Evolutionary conservation across 2,888 invertebrate genomes (phyloP).

Genomic region (Chironomus tentans): DNA sequence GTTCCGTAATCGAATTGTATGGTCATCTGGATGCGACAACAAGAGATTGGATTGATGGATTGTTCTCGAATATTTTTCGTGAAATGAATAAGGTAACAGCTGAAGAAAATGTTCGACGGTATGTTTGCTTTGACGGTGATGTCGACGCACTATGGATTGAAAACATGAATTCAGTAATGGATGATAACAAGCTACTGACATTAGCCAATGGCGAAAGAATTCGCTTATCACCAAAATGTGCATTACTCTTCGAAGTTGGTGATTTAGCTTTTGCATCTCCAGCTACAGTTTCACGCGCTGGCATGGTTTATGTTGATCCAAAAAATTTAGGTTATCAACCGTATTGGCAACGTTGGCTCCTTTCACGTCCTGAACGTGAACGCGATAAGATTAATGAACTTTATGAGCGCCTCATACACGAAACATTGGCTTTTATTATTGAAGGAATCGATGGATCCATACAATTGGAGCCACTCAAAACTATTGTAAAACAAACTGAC

Average conservation of each 20-base stretch:
- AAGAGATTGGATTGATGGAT: slow-evolving; percentile 87
- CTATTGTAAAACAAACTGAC: slow-evolving; percentile 74
- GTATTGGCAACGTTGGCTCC: slow-evolving; percentile 78
- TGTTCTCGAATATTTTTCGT: slow-evolving; percentile 82
- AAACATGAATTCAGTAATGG: slow-evolving; percentile 97
- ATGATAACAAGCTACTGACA: slow-evolving; percentile 83
- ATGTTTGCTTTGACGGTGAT: slow-evolving; percentile 87
- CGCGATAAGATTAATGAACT: slow-evolving; percentile 47
- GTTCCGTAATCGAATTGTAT: slow-evolving; percentile 54
- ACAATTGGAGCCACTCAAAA: slow-evolving; percentile 63
- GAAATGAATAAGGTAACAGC: slow-evolving; percentile 73
- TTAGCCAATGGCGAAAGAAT: slow-evolving; percentile 86
- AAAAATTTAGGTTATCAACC: slow-evolving; percentile 81
- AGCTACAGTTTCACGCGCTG: slow-evolving; percentile 84
- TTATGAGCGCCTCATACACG: slow-evolving; percentile 67
- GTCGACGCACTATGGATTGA: slow-evolving; percentile 94
- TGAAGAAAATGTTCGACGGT: slow-evolving; percentile 64
- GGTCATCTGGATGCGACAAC: slow-evolving; percentile 68
- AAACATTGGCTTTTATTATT: slow-evolving; percentile 59
- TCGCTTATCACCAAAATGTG: slow-evolving; percentile 68
- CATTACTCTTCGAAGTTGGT: slow-evolving; percentile 81
- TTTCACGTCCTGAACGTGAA: slow-evolving; percentile 46
- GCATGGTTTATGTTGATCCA: slow-evolving; percentile 91
- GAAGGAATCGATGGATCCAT: slow-evolving; percentile 66
- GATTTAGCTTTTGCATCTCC: slow-evolving; percentile 86